Base-by-base conservation (phyloP, 2,113 vertebrate species). In the Brachyistius frenatus region DNA sequence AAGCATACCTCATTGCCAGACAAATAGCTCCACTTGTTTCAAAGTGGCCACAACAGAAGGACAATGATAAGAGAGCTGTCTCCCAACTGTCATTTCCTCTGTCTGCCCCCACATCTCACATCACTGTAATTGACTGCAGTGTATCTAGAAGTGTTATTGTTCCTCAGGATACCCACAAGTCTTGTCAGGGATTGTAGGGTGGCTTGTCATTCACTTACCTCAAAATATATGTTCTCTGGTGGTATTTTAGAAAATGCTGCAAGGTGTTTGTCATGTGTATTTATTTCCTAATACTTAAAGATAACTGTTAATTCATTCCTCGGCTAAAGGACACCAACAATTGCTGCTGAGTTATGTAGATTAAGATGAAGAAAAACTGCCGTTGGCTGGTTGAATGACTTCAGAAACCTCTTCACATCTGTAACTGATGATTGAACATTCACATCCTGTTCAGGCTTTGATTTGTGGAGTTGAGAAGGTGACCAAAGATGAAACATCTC, bases 21-120 rank as follows among this genome's bases (percentile, higher is more conserved):
- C 88, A 91, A 93, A 91, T 91, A 74, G 87, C 83, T 91, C 76
- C 86, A 86, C 89, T 91, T 76, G 87, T 91, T 89, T 90, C 83
- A 82, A 92, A 89, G 81, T 84, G 88, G 84, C 79, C 80, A 81
- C 87, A 88, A 84, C 80, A 86, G 84, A 90, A 88, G 93, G 89
- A 86, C 82, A 77, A 83, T 89, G 90, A 92, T 93, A 90, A 91
- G 83, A 90, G 88, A 81, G 81, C 74, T 88, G 86, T 92, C 87
- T 89, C 76, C 80, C 66, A 66, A 80, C 88, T 87, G 89, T 89
- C 89, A 86, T 84, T 91, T 85, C 73, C 88, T 81, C 84, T 55
- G 69, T 86, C 82, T 86, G 72, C 81, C 69, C 76, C 81, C 76
- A 46, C 81, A 83, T 85, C 88, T 83, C 80, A 81, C 84, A 73